Evolutionary conservation across 2,888 invertebrate genomes (phyloP).

Genomic region (Labia minor): DNA sequence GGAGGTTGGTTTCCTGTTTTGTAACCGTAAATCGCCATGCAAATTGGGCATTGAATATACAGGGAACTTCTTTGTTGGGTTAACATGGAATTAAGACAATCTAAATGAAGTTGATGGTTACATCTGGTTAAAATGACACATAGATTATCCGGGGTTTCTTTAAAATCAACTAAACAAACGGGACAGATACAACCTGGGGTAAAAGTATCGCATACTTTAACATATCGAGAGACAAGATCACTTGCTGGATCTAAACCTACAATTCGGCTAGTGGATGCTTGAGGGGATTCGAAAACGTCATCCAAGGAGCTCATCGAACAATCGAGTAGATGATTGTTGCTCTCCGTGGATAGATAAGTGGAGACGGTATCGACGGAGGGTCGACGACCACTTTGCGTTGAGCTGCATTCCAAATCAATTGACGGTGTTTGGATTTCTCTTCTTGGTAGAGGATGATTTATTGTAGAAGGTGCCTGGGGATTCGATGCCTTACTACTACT

Average conservation of each 20-base stretch:
- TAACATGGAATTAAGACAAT: slow-evolving; percentile 66
- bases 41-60: slow-evolving; percentile 76
- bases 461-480: background rate
- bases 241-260: slow-evolving; percentile 45
- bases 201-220: slow-evolving; percentile 55
- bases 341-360: slow-evolving; percentile 69
- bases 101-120: slow-evolving; percentile 67
- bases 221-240: slow-evolving; percentile 56
- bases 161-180: slow-evolving; percentile 49
- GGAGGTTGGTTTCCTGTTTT: slow-evolving; percentile 72
- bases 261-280: slow-evolving; percentile 24
- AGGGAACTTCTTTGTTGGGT: slow-evolving; percentile 46
- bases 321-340: slow-evolving; percentile 19
- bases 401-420: slow-evolving; percentile 56
- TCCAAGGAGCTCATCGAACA: slow-evolving; percentile 14
- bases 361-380: slow-evolving; percentile 82
- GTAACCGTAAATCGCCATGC: slow-evolving; percentile 71
- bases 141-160: slow-evolving; percentile 38
- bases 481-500: background rate
- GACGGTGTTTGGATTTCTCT: slow-evolving; percentile 35
- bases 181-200: slow-evolving; percentile 46
- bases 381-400: slow-evolving; percentile 63
- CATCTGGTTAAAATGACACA: slow-evolving; percentile 58
- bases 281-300: background rate
- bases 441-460: slow-evolving; percentile 16